These are phyloP conservation scores for Branchellion lobata DNA, from an alignment of 2,888 invertebrate genomes.

Conservation along the genomic window DNA sequence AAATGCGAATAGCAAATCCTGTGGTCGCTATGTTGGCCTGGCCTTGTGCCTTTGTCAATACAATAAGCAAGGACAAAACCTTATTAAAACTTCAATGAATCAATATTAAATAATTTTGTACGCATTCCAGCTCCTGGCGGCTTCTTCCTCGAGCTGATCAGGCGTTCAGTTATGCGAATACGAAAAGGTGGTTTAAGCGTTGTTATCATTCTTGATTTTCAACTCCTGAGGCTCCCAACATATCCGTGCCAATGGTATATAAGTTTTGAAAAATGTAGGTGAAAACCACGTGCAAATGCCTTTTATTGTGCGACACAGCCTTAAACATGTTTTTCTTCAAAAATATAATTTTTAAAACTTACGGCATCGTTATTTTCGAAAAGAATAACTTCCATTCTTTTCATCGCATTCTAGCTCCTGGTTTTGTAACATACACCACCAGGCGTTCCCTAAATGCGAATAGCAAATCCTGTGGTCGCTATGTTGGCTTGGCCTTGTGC, in stretches of 20 bases:
- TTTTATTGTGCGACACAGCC: no score
- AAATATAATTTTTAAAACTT: no score
- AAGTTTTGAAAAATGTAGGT: no score
- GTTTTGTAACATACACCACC: neutral
- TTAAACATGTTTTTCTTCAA: no score
- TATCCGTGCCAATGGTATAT: no score
- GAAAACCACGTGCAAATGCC: no score
- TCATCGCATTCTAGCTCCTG: constrained; percentile 23
- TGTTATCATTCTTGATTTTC: constrained; percentile 1
- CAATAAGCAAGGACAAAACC: neutral
- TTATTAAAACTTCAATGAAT: neutral
- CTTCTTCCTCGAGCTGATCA: neutral
- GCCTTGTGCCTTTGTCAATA: neutral
- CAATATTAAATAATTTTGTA: neutral
- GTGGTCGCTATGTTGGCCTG: constrained; percentile 4
- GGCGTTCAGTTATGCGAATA: constrained; percentile 2
- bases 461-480: neutral
- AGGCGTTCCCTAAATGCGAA: constrained; percentile 20
- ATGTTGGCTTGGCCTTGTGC: neutral
- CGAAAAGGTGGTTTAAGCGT: neutral
- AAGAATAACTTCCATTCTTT: no score
- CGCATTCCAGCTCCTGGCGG: constrained; percentile 13
- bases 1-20: neutral
- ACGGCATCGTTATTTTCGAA: no score
- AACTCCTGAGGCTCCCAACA: constrained; percentile 20